Evolutionary conservation across 1,140 invertebrate species (phyloP).

Genomic region (Alviniconcha marisindica): DNA sequence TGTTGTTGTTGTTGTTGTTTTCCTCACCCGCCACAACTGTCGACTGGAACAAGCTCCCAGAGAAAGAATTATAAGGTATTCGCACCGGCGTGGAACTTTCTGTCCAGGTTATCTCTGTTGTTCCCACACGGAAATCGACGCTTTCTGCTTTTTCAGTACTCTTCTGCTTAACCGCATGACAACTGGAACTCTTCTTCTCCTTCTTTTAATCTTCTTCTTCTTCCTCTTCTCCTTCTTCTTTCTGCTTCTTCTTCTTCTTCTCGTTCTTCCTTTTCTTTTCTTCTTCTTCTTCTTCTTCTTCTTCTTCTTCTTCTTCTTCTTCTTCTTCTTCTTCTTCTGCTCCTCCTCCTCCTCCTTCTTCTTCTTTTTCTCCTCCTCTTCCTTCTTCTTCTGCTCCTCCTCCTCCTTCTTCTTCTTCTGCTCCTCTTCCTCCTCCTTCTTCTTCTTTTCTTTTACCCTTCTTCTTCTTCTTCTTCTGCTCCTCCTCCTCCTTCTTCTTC

Average conservation of each 20-base stretch:
- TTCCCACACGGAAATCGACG: not conserved
- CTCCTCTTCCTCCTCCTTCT: not conserved
- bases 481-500: not conserved
- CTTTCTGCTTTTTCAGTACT: not conserved
- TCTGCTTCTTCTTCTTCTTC: not conserved
- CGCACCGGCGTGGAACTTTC: not conserved
- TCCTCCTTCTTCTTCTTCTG: not conserved
- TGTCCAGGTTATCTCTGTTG: not conserved
- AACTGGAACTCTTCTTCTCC: not conserved
- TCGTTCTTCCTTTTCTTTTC: not conserved
- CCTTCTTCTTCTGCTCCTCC: not conserved
- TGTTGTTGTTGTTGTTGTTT: not conserved
- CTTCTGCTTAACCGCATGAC: not conserved
- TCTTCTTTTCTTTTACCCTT: not conserved
- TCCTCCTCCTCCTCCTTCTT: not conserved
- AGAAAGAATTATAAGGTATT: not conserved
- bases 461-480: not conserved
- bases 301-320: not conserved
- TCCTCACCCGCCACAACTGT: not conserved
- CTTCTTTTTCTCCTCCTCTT: not conserved
- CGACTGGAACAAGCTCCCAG: too few relatives aligned
- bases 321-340: not conserved
- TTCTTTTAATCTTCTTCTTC: not conserved
- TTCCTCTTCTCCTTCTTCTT: slow-evolving; percentile 10
- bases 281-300: not conserved